A percentile compares a stretch with the other conserved stretches of the same genome.
Evolutionary conservation across 2,888 invertebrate species (phyloP).

Genomic region (Horisme vitalbata): DNA sequence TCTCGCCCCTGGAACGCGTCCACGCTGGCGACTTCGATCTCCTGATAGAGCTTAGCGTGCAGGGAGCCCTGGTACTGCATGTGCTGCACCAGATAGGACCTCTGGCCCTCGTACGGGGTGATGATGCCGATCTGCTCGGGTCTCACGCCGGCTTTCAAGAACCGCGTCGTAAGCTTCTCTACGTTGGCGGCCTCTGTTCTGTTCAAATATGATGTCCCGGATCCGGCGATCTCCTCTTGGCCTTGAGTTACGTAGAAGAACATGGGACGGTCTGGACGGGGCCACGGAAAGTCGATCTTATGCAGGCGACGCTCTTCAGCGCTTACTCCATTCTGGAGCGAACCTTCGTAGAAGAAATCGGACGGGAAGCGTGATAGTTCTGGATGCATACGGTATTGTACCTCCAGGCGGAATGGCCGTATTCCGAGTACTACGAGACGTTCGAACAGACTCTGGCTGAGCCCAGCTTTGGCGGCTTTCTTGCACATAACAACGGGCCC

Average conservation of each 20-base stretch:
- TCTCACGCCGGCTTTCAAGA: constrained; percentile 96
- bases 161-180: constrained; percentile 97
- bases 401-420: constrained; percentile 97
- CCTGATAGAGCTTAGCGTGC: constrained; percentile 98
- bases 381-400: constrained; percentile 99
- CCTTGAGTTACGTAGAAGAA: constrained; percentile 99
- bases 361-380: constrained; percentile 98
- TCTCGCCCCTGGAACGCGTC: constrained; percentile 99
- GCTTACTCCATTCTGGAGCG: constrained; percentile 99
- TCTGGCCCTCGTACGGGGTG: constrained; percentile 99
- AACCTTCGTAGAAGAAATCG: constrained; percentile 99
- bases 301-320: constrained; percentile 95
- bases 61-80: constrained; percentile 99
- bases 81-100: constrained; percentile 98
- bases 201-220: constrained; percentile 99
- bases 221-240: constrained; percentile 99
- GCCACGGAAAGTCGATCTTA: constrained; percentile 99
- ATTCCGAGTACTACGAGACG: constrained; percentile 98
- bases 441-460: constrained; percentile 98
- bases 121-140: constrained; percentile 99
- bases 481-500: constrained; percentile 99
- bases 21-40: constrained; percentile 99
- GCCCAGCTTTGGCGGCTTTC: constrained; percentile 97
- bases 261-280: constrained; percentile 97
- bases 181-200: constrained; percentile 99